Percentiles rank a stretch among this genome's conserved stretches.
These are phyloP conservation scores for Erynnis tages DNA, from an alignment of 2,888 invertebrate species.

Conservation along the genomic window DNA sequence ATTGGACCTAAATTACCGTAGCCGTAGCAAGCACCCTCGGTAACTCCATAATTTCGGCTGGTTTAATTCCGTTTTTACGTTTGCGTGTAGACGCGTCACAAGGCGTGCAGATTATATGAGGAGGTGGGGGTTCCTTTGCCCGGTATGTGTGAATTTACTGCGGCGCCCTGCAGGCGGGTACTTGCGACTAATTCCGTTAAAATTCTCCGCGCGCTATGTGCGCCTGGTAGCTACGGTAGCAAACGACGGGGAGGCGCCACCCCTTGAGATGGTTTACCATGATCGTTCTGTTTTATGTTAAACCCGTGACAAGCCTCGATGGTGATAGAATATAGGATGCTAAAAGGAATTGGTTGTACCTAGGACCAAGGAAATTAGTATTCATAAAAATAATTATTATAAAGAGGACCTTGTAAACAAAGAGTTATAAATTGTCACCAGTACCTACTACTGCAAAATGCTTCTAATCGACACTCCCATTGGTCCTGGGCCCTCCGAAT, in stretches of 20 bases:
- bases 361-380: no score
- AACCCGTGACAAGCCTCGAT: slow-evolving; percentile 5
- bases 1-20: no score
- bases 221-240: slow-evolving; percentile 70
- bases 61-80: slow-evolving; percentile 64
- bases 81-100: slow-evolving; percentile 72
- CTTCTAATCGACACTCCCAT: no score
- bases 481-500: no score
- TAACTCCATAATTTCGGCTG: no score
- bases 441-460: no score
- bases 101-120: slow-evolving; percentile 44
- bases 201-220: slow-evolving; percentile 73
- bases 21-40: no score
- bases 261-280: slow-evolving; percentile 27
- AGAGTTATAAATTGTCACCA: no score
- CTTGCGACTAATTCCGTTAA: slow-evolving; percentile 78
- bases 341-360: no score
- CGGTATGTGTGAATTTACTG: slow-evolving; percentile 63
- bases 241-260: slow-evolving; percentile 62
- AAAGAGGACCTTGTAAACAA: no score
- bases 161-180: slow-evolving; percentile 76
- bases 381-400: no score
- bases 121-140: slow-evolving; percentile 32
- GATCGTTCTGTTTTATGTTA: slow-evolving; percentile 21
- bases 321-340: no score